Percentiles rank a stretch among this genome's conserved stretches.
Evolutionary conservation across 2,113 vertebrate genomes (phyloP).

Genomic region (Rallus limicola): DNA sequence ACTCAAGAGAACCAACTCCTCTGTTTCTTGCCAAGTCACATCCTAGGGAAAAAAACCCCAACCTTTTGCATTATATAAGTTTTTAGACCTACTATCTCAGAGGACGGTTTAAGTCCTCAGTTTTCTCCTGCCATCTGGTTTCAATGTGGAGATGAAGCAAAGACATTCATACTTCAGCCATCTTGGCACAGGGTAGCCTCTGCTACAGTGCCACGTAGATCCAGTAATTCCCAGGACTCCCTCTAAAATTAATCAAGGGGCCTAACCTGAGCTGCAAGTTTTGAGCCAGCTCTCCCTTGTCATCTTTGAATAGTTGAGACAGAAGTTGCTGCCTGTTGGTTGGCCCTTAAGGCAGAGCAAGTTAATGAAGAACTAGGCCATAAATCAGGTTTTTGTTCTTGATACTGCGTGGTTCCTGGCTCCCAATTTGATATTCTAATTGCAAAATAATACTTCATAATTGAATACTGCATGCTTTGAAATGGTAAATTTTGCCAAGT

Average conservation of each 20-base stretch:
- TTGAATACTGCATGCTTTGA: neutral
- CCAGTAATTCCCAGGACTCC: neutral
- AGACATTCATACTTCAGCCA: neutral
- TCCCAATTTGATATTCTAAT: neutral
- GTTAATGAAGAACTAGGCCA: neutral
- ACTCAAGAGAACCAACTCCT: neutral
- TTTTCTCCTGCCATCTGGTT: neutral
- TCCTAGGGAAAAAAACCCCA: neutral
- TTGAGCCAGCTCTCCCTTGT: neutral
- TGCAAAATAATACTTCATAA: neutral
- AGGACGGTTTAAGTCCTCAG: neutral
- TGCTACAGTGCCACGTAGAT: neutral
- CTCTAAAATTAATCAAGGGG: neutral
- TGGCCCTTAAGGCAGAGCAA: neutral
- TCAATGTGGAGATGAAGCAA: neutral
- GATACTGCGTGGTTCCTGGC: neutral
- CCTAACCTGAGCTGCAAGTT: neutral
- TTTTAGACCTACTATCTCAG: neutral
- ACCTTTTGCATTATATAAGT: neutral
- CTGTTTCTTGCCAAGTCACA: neutral
- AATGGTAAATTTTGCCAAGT: neutral
- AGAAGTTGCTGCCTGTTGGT: neutral
- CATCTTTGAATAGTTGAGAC: neutral
- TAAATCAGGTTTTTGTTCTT: neutral
- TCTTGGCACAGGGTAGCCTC: neutral